These are phyloP conservation scores for Oriolus oriolus DNA, from an alignment of 2,113 vertebrate genomes.

Conservation along the genomic window DNA sequence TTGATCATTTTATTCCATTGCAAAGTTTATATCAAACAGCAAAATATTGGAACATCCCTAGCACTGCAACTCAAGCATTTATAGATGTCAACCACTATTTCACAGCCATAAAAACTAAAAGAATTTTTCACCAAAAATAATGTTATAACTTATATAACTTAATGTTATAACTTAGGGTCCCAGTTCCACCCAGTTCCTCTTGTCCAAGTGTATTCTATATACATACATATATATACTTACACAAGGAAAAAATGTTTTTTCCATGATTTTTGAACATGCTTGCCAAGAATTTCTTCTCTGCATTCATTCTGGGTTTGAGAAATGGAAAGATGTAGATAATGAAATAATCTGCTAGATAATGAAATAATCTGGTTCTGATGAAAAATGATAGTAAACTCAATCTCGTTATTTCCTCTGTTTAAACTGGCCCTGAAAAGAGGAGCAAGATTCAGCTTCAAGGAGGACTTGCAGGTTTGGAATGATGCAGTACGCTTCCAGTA, in stretches of 20 bases:
- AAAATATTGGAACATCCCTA: background rate
- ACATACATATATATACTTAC: too few species aligned
- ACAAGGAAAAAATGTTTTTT: background rate
- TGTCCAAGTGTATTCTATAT: background rate
- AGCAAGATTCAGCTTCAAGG: background rate
- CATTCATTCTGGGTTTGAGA: background rate
- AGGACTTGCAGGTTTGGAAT: background rate
- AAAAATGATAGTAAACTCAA: background rate
- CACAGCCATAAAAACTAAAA: background rate
- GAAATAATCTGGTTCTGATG: background rate
- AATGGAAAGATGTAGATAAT: background rate
- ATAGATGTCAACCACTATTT: background rate
- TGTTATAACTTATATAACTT: too few species aligned
- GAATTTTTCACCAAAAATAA: background rate
- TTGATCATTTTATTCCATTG: background rate
- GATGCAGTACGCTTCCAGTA: background rate
- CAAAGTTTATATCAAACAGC: background rate
- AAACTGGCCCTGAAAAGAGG: background rate
- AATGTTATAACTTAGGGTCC: too few species aligned
- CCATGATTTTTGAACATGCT: background rate
- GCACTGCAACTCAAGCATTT: background rate
- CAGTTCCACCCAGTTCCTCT: background rate
- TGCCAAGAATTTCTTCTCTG: background rate
- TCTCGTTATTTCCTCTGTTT: background rate
- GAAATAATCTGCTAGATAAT: background rate